phyloP scores from a whole-genome alignment of 1,140 invertebrate species.

The Chlorops oryzae region DNA sequence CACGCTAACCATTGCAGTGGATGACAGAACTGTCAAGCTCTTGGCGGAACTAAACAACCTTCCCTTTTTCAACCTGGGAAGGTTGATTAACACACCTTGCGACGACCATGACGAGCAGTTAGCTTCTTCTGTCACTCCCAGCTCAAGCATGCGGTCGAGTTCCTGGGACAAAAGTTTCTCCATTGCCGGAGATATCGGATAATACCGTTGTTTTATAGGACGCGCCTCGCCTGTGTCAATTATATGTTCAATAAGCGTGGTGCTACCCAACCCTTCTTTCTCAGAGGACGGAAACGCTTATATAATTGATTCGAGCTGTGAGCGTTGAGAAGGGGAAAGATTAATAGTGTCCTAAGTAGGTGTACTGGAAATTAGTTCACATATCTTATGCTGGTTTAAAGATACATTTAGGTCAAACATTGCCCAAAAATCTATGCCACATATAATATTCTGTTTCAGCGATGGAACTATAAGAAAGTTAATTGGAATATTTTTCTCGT shows the following conservation, averaged over 20 bases:
- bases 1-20: too few species aligned
- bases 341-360: not conserved
- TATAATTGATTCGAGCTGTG: constrained; percentile 2
- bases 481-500: constrained; percentile 1
- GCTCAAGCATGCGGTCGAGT: constrained; percentile 23
- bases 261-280: not conserved
- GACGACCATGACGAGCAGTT: constrained; percentile 13
- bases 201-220: constrained; percentile 23
- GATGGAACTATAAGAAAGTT: constrained; percentile 13
- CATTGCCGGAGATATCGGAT: constrained; percentile 21
- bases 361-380: not conserved
- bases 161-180: constrained; percentile 20
- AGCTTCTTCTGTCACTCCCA: constrained; percentile 22
- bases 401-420: constrained; percentile 5
- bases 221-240: not conserved
- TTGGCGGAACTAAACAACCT: too few species aligned
- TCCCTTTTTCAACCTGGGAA: too few species aligned
- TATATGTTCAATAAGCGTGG: not conserved
- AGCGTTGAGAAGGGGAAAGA: not conserved
- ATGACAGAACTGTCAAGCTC: too few species aligned
- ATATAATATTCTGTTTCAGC: constrained; percentile 8
- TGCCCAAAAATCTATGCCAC: constrained; percentile 17
- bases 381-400: not conserved
- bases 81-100: constrained; percentile 1
- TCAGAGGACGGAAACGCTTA: constrained; percentile 2